Percentiles rank a stretch among this genome's conserved stretches.
Conservation (phyloP, 30 jellyfish, hydroid and myxozoan species). For the Clytia hemisphaerica region DNA sequence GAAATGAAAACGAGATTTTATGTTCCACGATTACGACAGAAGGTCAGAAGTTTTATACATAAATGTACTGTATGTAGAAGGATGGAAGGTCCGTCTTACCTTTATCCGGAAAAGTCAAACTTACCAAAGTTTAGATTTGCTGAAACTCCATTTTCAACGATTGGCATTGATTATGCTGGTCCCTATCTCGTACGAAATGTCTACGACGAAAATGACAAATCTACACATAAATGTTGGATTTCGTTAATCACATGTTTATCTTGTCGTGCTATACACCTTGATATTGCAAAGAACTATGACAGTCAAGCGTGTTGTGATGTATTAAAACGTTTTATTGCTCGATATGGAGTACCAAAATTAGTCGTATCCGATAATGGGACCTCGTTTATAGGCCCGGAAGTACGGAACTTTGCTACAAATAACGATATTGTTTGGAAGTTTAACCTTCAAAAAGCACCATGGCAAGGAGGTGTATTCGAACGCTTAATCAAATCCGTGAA, state of each 20-base stretch:
- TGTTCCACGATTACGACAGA: too few relatives aligned
- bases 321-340: conserved; percentile 19
- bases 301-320: not conserved
- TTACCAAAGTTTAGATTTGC: conserved; percentile 2
- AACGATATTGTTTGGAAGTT: not conserved
- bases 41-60: not conserved
- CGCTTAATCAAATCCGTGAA: not conserved
- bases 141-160: not conserved
- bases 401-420: not conserved
- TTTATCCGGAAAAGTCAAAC: not conserved
- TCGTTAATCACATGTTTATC: conserved; percentile 24
- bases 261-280: conserved; percentile 38
- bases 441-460: not conserved
- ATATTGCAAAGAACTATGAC: conserved; percentile 25
- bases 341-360: conserved; percentile 34
- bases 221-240: conserved; percentile 10
- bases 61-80: not conserved
- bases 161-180: not conserved
- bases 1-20: too few relatives aligned
- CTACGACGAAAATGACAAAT: not conserved
- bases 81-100: not conserved
- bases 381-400: not conserved
- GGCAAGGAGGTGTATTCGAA: not conserved
- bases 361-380: conserved; percentile 21
- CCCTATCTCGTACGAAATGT: not conserved